Base-by-base conservation (phyloP, 2,888 invertebrate species). In the Candidula unifasciata region DNA sequence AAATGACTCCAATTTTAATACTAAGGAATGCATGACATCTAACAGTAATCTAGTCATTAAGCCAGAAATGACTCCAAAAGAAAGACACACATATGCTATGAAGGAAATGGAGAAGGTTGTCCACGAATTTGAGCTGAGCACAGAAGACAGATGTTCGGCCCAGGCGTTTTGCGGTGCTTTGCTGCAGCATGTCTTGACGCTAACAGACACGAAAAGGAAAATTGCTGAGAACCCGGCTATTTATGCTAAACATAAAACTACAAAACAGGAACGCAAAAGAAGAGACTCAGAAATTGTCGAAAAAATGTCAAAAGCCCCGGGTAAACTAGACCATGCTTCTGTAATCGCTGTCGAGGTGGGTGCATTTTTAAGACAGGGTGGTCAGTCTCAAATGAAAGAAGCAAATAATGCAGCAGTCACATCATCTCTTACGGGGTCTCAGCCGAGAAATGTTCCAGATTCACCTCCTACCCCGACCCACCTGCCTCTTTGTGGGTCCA, bases 261-360 rank as follows among this genome's bases (percentile, higher is more conserved):
- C 91, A 24, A 88, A 90, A 27, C 91, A 91, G 73, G 93, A 94
- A 44, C 89, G 91, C 33, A 88, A 91, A 76, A 86, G 87, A 57
- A 87, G 93, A 37, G 93, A 94, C 84, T 90, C 92, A 2, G 92
- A 92, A 85, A 93, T 96, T 82, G 95, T 96, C 87, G 96, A 96
- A 87, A 96, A 96, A 92, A 95, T 96, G 90, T 95, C 95, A 30
- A 95, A 96, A 93, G 95, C 97, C 89, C 97, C 97, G 0, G 97
- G 97, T 2, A 97, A 97, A 93, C 94, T 97, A 88, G 97, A 97
- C 94, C 97, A 97, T 94, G 97, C 97, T 35, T 96, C 96, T 6
- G 96, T 97, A 30, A 96, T 96, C 79, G 97, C 97, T 2, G 97
- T 96, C 92, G 96, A 96, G 88, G 96, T 97, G n/a, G 93, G 93